These are phyloP conservation scores for Cactoblastis cactorum DNA, from an alignment of 2,888 invertebrate genomes.

Conservation along the genomic window DNA sequence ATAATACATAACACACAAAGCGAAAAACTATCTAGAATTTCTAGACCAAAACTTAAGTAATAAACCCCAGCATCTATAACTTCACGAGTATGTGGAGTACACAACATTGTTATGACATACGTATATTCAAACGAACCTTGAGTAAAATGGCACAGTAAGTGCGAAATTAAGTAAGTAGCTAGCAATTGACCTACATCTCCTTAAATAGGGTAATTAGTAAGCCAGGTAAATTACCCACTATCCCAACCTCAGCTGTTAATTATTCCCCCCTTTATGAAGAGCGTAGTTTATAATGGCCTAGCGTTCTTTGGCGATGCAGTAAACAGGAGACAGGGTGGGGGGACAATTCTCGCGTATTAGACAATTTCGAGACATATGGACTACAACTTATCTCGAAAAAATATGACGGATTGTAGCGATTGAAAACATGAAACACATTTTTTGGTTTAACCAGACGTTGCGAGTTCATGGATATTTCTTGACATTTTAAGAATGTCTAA, in stretches of 20 bases:
- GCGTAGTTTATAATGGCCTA: neutral
- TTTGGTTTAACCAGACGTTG: too few species aligned
- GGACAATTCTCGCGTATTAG: too few species aligned
- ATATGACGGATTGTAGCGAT: too few species aligned
- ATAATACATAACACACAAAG: too few species aligned
- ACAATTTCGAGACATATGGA: too few species aligned
- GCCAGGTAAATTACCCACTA: slow-evolving; percentile 18
- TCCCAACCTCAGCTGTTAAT: slow-evolving; percentile 18
- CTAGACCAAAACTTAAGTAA: too few species aligned
- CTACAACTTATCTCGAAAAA: too few species aligned
- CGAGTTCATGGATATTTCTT: too few species aligned
- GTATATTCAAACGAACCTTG: slow-evolving; percentile 6
- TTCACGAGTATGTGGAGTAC: neutral
- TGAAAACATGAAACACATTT: too few species aligned
- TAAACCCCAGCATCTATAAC: neutral
- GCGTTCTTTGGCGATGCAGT: neutral
- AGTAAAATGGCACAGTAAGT: slow-evolving; percentile 15
- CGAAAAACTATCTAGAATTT: too few species aligned
- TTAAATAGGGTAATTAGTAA: slow-evolving; percentile 19
- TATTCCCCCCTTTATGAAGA: slow-evolving; percentile 14
- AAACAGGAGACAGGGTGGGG: too few species aligned
- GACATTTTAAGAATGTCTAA: too few species aligned
- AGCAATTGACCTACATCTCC: slow-evolving; percentile 16
- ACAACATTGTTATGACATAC: neutral
- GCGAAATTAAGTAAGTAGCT: slow-evolving; percentile 18